Evolutionary conservation across 2,888 invertebrate genomes (phyloP).

Genomic region (Elysia crispata): DNA sequence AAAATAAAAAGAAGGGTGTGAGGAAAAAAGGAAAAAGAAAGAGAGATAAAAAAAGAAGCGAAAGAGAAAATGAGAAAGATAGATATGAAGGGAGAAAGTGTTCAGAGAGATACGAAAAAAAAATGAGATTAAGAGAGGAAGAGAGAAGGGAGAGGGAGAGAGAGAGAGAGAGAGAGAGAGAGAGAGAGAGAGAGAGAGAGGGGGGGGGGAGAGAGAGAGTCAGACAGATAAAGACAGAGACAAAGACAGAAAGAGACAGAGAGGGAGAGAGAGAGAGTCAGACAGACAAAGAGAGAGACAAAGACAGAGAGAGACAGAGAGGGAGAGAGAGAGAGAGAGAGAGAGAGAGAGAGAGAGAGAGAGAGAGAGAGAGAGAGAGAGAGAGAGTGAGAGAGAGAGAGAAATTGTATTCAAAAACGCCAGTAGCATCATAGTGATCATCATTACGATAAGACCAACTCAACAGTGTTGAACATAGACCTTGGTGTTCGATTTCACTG

Average conservation of each 20-base stretch:
- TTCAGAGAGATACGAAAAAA: not conserved
- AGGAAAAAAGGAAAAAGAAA: not conserved
- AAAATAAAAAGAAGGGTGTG: not conserved
- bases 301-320: too few relatives aligned
- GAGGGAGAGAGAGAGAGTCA: not conserved
- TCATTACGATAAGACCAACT: too few relatives aligned
- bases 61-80: not conserved
- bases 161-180: not conserved
- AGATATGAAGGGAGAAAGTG: not conserved
- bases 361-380: constrained; percentile 18
- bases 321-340: not conserved
- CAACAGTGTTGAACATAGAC: too few relatives aligned
- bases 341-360: not conserved
- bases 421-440: too few relatives aligned
- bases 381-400: constrained; percentile 31
- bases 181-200: not conserved
- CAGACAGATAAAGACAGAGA: too few relatives aligned
- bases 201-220: constrained; percentile 23
- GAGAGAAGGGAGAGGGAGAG: not conserved
- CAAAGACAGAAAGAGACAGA: not conserved
- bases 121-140: too few relatives aligned
- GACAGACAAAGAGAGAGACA: too few relatives aligned
- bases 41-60: too few relatives aligned
- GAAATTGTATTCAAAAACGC: too few relatives aligned
- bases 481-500: too few relatives aligned